Conservation (phyloP, 2,113 vertebrate genomes). For the Gorilla gorilla region DNA sequence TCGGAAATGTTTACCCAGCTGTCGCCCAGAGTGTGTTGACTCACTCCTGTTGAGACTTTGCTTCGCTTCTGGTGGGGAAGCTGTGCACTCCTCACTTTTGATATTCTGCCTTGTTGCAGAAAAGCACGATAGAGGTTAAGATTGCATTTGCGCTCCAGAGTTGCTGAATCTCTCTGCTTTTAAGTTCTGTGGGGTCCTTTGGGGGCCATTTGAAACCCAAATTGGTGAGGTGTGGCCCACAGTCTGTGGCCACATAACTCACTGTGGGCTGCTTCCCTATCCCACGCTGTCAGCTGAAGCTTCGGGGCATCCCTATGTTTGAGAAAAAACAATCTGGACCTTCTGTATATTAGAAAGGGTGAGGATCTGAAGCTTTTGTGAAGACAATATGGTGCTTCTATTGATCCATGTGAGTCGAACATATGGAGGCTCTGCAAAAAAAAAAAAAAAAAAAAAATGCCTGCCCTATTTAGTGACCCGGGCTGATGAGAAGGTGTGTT, state of each 20-base stretch:
- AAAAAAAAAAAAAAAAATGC: conserved; percentile 41
- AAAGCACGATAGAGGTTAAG: background rate
- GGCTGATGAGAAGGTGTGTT: conserved; percentile 67
- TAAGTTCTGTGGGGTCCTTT: background rate
- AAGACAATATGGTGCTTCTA: conserved; percentile 68
- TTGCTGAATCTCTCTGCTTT: background rate
- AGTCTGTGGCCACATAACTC: background rate
- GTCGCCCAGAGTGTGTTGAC: conserved; percentile 46
- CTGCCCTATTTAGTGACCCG: conserved; percentile 62
- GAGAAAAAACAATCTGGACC: conserved; percentile 37
- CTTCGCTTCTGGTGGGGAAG: conserved; percentile 50
- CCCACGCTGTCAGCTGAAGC: background rate
- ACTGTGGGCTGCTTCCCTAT: background rate
- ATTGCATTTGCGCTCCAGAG: background rate
- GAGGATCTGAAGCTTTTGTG: conserved; percentile 65
- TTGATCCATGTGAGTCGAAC: conserved; percentile 65
- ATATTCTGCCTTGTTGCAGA: conserved; percentile 41
- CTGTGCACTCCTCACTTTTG: conserved; percentile 56
- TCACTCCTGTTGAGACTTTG: conserved; percentile 52
- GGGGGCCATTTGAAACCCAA: conserved; percentile 21
- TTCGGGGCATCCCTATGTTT: conserved; percentile 45
- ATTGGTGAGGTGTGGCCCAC: background rate
- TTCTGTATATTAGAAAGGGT: conserved; percentile 28
- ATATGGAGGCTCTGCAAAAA: conserved; percentile 63
- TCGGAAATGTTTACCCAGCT: conserved; percentile 76